A percentile compares a stretch with the other conserved stretches of the same genome.
Conservation (phyloP, 2,113 vertebrate genomes). For the Trematomus loennbergii region DNA sequence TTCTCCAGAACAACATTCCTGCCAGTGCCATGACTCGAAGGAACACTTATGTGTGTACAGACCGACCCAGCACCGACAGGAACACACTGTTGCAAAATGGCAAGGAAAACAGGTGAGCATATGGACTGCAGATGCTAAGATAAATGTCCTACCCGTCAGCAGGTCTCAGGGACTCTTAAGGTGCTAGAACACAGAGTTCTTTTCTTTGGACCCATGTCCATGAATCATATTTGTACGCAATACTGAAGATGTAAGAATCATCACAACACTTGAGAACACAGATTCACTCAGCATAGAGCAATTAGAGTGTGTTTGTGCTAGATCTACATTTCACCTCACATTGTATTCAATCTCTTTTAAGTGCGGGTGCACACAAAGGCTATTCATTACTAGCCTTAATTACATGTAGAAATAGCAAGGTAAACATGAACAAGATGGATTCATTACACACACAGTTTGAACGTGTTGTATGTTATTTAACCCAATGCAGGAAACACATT, state of each 20-base stretch:
- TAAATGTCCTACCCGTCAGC: too few species aligned
- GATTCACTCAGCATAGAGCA: background rate
- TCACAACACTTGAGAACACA: background rate
- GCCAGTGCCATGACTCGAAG: slow-evolving; percentile 92
- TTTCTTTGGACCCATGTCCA: background rate
- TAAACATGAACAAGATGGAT: background rate
- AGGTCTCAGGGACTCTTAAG: background rate
- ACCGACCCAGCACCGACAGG: slow-evolving; percentile 85
- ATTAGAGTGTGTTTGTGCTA: background rate
- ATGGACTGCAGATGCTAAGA: background rate
- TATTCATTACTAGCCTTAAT: background rate
- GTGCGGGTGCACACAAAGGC: too few species aligned
- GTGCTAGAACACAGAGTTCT: too few species aligned
- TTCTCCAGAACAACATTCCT: slow-evolving; percentile 87
- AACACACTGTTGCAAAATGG: slow-evolving; percentile 89
- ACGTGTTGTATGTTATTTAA: background rate
- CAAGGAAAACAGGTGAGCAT: slow-evolving; percentile 90
- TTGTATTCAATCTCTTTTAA: background rate
- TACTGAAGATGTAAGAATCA: background rate
- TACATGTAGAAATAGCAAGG: background rate
- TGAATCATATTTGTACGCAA: background rate
- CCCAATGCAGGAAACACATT: background rate
- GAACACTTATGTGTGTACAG: slow-evolving; percentile 94
- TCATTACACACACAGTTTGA: background rate
- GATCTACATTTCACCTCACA: background rate